A percentile compares a stretch with the other conserved stretches of the same genome.
These are phyloP conservation scores for Pachypanchax playfairii DNA, from an alignment of 2,113 vertebrate species.

Conservation along the genomic window DNA sequence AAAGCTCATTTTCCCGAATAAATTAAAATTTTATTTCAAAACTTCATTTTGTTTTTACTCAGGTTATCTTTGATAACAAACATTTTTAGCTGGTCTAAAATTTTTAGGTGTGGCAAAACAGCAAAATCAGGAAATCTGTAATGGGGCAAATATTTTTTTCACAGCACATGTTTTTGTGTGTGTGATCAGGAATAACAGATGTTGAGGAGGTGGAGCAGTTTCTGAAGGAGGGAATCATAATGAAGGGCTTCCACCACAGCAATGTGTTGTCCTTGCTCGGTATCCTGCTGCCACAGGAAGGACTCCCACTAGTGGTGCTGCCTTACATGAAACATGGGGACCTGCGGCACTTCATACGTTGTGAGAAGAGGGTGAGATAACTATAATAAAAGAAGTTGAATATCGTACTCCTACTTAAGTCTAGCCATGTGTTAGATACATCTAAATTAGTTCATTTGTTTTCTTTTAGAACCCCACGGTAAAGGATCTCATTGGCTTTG, in stretches of 20 bases:
- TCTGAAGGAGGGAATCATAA: constrained; percentile 92
- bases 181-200: constrained; percentile 88
- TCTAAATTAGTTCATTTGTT: not conserved
- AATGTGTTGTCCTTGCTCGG: constrained; percentile 92
- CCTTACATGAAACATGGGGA: constrained; percentile 97
- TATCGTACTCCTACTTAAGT: not conserved
- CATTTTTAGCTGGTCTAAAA: no score
- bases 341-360: constrained; percentile 92
- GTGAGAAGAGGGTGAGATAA: constrained; percentile 83
- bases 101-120: no score
- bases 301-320: constrained; percentile 90
- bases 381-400: constrained; percentile 15
- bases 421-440: constrained; percentile 5
- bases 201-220: constrained; percentile 96
- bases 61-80: no score
- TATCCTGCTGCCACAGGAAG: constrained; percentile 87
- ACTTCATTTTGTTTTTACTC: no score
- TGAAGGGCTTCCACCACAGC: constrained; percentile 92
- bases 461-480: constrained; percentile 88
- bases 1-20: no score
- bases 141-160: no score
- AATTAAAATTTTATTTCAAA: no score
- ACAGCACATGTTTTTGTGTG: not conserved
- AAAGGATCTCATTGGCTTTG: constrained; percentile 94
- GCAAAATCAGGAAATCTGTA: no score